phyloP scores from a whole-genome alignment of 2,888 invertebrate species.

The Timandra comae region DNA sequence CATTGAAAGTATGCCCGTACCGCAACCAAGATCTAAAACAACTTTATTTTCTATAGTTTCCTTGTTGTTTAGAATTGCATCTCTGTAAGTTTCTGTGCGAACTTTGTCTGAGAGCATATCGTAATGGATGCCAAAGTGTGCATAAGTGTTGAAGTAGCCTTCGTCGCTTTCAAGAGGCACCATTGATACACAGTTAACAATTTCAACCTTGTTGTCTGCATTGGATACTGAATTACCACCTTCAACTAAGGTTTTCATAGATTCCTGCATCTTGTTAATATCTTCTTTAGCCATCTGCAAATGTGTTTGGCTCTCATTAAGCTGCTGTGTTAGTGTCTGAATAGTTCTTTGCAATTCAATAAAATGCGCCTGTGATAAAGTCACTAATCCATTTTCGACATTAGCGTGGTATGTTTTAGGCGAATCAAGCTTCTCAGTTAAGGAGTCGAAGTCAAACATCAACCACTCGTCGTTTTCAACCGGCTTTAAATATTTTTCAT shows the following conservation, averaged over 20 bases:
- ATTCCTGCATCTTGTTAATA: constrained; percentile 77
- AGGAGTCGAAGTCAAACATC: constrained; percentile 83
- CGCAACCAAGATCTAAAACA: constrained; percentile 97
- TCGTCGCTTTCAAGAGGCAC: constrained; percentile 81
- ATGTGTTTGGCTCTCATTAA: constrained; percentile 77
- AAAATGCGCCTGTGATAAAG: constrained; percentile 78
- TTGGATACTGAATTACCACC: constrained; percentile 33
- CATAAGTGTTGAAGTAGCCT: constrained; percentile 88
- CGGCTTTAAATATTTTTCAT: constrained; percentile 87
- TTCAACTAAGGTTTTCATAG: constrained; percentile 76
- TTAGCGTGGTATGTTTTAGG: constrained; percentile 75
- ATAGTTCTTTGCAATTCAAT: constrained; percentile 78
- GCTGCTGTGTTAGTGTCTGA: constrained; percentile 71
- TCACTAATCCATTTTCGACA: constrained; percentile 78
- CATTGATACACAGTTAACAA: constrained; percentile 57
- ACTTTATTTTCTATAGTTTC: constrained; percentile 83
- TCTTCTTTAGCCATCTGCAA: constrained; percentile 78
- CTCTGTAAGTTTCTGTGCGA: constrained; percentile 90
- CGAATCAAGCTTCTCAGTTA: constrained; percentile 48
- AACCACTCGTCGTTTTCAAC: constrained; percentile 87
- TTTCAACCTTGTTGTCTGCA: constrained; percentile 25
- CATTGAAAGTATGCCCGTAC: constrained; percentile 98
- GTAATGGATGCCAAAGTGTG: constrained; percentile 94
- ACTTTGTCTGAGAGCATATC: constrained; percentile 95
- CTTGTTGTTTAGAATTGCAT: constrained; percentile 87